A percentile compares a stretch with the other conserved stretches of the same genome.
Conservation (phyloP, 2,113 vertebrate species). For the Scopus umbretta region DNA sequence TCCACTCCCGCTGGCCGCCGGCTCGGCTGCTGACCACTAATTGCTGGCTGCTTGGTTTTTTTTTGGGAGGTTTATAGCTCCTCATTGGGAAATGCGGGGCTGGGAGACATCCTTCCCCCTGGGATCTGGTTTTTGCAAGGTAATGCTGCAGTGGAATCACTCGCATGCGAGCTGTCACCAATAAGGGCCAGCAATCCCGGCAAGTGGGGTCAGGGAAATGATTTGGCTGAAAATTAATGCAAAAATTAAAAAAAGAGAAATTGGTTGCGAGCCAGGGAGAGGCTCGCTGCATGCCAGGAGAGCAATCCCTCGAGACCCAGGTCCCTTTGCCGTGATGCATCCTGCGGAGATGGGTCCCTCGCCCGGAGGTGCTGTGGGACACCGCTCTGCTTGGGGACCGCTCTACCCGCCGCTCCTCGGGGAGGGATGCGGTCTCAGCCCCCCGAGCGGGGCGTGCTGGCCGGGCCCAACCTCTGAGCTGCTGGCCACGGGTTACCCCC, state of each 20-base stretch:
- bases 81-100: background rate
- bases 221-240: background rate
- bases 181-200: background rate
- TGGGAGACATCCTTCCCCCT: background rate
- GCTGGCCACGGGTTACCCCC: background rate
- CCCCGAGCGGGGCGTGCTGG: rapidly evolving
- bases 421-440: background rate
- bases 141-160: rapidly evolving
- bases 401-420: rapidly evolving
- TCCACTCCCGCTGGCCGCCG: background rate
- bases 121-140: background rate
- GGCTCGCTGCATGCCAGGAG: background rate
- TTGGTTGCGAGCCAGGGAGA: background rate
- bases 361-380: background rate
- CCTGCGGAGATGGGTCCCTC: background rate
- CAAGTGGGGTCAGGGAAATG: background rate
- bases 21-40: background rate
- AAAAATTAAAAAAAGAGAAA: background rate
- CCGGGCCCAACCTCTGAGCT: background rate
- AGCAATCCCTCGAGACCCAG: background rate
- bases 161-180: background rate
- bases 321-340: background rate
- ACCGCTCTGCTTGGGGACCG: background rate
- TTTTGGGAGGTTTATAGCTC: background rate
- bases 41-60: background rate